These are phyloP conservation scores for Manis javanica DNA, from an alignment of 2,797 vertebrate genomes.

Conservation along the genomic window DNA sequence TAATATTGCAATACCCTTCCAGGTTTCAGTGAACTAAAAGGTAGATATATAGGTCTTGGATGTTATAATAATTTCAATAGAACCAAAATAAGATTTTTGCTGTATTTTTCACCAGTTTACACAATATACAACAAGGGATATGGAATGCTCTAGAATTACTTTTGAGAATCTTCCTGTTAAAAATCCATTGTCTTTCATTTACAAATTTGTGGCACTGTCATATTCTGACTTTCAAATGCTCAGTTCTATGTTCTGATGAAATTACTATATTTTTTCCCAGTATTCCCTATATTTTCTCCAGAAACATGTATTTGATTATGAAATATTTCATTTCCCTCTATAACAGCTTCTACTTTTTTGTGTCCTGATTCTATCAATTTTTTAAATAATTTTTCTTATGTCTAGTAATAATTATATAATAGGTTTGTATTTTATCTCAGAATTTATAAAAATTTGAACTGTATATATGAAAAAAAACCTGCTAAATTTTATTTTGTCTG, in stretches of 20 bases:
- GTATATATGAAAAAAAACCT: neutral
- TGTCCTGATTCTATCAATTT: neutral
- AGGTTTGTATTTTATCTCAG: neutral
- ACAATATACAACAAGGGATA: neutral
- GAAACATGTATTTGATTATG: neutral
- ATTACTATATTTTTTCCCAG: neutral
- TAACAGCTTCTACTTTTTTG: neutral
- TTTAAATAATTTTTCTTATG: neutral
- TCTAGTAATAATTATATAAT: neutral
- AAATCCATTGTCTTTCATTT: neutral
- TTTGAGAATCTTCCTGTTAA: neutral
- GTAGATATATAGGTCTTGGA: neutral
- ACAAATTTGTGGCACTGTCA: neutral
- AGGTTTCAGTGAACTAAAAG: neutral
- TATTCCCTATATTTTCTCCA: neutral
- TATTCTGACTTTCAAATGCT: neutral
- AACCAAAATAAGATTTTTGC: neutral
- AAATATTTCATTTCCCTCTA: neutral
- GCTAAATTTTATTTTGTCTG: neutral
- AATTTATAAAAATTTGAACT: neutral
- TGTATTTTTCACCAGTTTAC: neutral
- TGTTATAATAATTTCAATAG: neutral
- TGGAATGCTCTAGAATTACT: neutral
- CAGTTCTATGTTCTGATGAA: too few relatives aligned
- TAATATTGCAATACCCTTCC: neutral